Base-by-base conservation (phyloP, 2,113 vertebrate genomes). In the Chamaea fasciata region DNA sequence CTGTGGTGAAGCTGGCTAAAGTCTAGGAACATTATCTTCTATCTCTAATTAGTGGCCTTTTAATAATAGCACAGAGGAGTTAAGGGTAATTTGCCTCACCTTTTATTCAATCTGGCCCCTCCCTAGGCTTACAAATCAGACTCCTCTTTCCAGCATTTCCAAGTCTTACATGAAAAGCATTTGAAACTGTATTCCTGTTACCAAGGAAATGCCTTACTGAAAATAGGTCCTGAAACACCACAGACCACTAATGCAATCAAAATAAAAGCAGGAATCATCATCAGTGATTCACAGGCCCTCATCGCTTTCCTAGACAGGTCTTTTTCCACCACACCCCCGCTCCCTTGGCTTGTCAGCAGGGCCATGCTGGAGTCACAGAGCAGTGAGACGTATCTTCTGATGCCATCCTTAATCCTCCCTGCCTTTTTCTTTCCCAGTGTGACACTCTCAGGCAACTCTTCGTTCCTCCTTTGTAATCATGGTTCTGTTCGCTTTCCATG, bases 321-420 rank as follows among this genome's bases (percentile, higher is more conserved):
- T 42, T 28, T 85, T 83, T 62, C 50, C 74, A 47, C n/a, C 1
- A 0, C 24, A 41, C 2, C 15, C 17, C n/a, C 0, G 0, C 13
- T 49, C 7, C 24, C 21, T 24, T 15, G 31, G 4, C 68, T 83
- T 59, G 46, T 28, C 50, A 33, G 47, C 57, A 74, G 52, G 47
- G 22, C 52, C 53, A 13, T 7, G 26, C 55, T 65, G 55, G 35
- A 63, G 46, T 79, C 84, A 37, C 33, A 10, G 28, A 33, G 30
- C 23, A 2, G 42, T 11, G 64, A 68, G 53, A 44, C 1, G 0
- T 8, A 24, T 63, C 75, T 86, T 69, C 64, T 67, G 47, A 80
- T 44, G 39, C 56, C 4, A 1, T 70, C 46, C 33, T 69, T 70
- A 76, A 63, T 80, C 59, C 59, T 83, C 56, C 35, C 9, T 3